Conservation (phyloP, 2,888 invertebrate species). For the Amphipyra berbera region DNA sequence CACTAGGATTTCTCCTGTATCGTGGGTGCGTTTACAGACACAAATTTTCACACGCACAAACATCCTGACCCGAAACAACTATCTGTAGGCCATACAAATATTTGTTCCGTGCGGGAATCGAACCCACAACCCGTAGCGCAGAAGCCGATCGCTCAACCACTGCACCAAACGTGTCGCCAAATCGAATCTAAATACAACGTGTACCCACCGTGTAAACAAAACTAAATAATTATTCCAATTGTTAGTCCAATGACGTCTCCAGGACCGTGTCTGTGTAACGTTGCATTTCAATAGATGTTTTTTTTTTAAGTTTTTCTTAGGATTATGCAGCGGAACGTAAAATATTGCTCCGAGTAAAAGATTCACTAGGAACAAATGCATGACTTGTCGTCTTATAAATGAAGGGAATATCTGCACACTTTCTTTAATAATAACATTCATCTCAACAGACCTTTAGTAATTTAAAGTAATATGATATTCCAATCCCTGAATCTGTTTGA, state of each 20-base stretch:
- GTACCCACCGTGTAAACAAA: neutral
- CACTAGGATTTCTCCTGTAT: too few species aligned
- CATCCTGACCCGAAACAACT: too few species aligned
- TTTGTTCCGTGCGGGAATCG: too few species aligned
- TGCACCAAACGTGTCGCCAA: too few species aligned
- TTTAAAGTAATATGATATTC: slow-evolving; percentile 6
- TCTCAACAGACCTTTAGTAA: slow-evolving; percentile 2
- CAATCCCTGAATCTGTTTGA: slow-evolving; percentile 5
- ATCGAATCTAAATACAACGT: neutral
- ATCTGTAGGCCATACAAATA: too few species aligned
- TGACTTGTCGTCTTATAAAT: slow-evolving; percentile 5
- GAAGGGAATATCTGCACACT: slow-evolving; percentile 4
- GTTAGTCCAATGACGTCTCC: slow-evolving; percentile 10
- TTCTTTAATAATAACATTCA: slow-evolving; percentile 8
- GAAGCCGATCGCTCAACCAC: too few species aligned
- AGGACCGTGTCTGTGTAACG: neutral
- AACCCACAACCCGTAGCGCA: too few species aligned
- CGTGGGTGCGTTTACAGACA: too few species aligned
- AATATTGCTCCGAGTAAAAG: slow-evolving; percentile 13
- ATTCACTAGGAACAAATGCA: slow-evolving; percentile 11
- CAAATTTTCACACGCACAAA: too few species aligned
- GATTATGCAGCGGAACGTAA: slow-evolving; percentile 9
- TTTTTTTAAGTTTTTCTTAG: slow-evolving; percentile 5
- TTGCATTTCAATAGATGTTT: slow-evolving; percentile 18
- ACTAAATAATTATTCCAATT: neutral